phyloP scores from a whole-genome alignment of 2,888 invertebrate species.

The Noctua pronuba region DNA sequence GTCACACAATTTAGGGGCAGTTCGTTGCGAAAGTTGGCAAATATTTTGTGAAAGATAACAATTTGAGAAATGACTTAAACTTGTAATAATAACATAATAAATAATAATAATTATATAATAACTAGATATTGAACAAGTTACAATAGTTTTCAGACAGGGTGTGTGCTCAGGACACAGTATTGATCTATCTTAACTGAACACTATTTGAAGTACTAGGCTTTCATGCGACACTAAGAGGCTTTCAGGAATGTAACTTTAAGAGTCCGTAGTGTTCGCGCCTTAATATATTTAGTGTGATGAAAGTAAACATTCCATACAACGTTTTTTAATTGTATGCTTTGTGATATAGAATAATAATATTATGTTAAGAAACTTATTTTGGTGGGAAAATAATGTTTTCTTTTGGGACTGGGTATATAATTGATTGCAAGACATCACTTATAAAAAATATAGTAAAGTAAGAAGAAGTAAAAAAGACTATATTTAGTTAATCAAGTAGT shows the following conservation, averaged over 20 bases:
- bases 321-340: not conserved
- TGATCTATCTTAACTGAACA: slow-evolving; percentile 1
- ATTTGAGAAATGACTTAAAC: not conserved
- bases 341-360: not conserved
- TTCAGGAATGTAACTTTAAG: not conserved
- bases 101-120: no score
- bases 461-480: not conserved
- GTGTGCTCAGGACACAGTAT: not conserved
- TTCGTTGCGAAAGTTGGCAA: not conserved
- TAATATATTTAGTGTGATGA: not conserved
- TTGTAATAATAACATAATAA: no score
- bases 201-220: slow-evolving; percentile 19
- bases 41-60: not conserved
- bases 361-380: no score
- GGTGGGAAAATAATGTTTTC: no score
- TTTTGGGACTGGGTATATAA: not conserved
- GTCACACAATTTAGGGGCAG: not conserved
- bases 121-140: not conserved
- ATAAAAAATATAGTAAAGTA: not conserved
- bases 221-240: not conserved
- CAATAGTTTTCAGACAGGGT: not conserved
- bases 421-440: not conserved
- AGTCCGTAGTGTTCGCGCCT: not conserved
- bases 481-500: no score
- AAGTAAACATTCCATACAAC: not conserved